These are phyloP conservation scores for Nilaparvata lugens DNA, from an alignment of 1,140 invertebrate species.

Conservation along the genomic window DNA sequence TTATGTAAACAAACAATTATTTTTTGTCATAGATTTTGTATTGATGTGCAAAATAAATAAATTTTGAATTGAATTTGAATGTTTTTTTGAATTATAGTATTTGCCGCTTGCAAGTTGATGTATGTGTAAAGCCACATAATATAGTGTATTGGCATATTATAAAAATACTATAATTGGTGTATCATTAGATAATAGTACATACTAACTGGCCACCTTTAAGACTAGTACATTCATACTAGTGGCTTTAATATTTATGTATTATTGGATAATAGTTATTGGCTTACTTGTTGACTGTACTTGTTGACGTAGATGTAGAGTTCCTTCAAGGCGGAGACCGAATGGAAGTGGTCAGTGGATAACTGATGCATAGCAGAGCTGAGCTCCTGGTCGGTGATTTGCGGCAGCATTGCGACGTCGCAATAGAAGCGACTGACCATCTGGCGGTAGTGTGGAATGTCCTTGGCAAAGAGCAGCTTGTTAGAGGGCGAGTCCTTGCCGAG, in stretches of 20 bases:
- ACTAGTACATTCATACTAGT: background rate
- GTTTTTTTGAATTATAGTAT: no score
- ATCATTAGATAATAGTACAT: no score
- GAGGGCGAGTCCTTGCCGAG: conserved; percentile 91
- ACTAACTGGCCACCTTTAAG: background rate
- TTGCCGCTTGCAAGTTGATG: no score
- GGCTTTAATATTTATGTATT: background rate
- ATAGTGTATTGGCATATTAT: no score
- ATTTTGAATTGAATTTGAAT: no score
- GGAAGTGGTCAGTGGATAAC: conserved; percentile 79
- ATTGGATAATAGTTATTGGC: conserved; percentile 14
- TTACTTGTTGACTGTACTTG: conserved; percentile 86
- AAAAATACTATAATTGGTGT: no score
- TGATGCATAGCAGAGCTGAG: conserved; percentile 87
- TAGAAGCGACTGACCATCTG: conserved; percentile 68
- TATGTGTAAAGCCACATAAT: no score
- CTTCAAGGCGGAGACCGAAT: conserved; percentile 81
- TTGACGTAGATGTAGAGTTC: conserved; percentile 90
- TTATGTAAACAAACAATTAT: no score
- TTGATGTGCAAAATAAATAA: no score
- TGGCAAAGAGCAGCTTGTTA: conserved; percentile 89
- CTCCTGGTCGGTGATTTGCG: conserved; percentile 85
- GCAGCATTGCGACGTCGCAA: conserved; percentile 68
- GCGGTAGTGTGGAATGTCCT: conserved; percentile 77
- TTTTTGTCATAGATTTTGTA: no score